Base-by-base conservation (phyloP, 2,888 invertebrate genomes). In the Hirtodrosophila trivittata region DNA sequence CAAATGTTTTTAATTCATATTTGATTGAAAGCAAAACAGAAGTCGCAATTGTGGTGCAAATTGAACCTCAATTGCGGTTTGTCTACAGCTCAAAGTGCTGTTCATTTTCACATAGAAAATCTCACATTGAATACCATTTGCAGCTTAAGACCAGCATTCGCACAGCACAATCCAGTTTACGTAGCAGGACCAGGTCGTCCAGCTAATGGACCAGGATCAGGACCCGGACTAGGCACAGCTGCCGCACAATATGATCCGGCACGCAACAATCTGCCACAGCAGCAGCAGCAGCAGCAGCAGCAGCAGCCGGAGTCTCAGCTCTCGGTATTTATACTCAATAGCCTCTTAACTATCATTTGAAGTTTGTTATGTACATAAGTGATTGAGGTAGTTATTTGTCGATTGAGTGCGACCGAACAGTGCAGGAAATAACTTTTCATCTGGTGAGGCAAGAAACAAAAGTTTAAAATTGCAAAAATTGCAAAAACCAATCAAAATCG, bases 231-330 rank as follows among this genome's bases (percentile, higher is more conserved):
- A 32, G 69, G 49, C 1, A 49, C 72, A 42, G 72, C 77, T 21
- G 90, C 88, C 4, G 88, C 90, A 7, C 90, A 90, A 74, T 90
- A 90, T 57, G 89, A 90, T 42, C 88, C 89, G 1, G 69, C 77
- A 9, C 84, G 86, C 28, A 84, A 80, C 73, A 87, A 83, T 51
- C 80, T 75, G 18, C 75, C 59, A 25, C 70, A 73, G 41, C 65
- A 50, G 12, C 50, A 33, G 12, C 74, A 60, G 7, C 83, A 75
- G 18, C 75, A 62, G 28, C 70, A 73, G 41, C 65, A 50, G 12
- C 50, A 33, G 12, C 74, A 60, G 7, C 83, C 39, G 18, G 49
- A 55, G n/a, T 68, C 75, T 49, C 77, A 73, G 43, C 71, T 87
- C 43, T 77, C 88, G 75, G 88, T 86, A 21, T 32, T 82, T 76